These are phyloP conservation scores for Morpho helenor DNA, from an alignment of 2,888 invertebrate species.

Conservation along the genomic window DNA sequence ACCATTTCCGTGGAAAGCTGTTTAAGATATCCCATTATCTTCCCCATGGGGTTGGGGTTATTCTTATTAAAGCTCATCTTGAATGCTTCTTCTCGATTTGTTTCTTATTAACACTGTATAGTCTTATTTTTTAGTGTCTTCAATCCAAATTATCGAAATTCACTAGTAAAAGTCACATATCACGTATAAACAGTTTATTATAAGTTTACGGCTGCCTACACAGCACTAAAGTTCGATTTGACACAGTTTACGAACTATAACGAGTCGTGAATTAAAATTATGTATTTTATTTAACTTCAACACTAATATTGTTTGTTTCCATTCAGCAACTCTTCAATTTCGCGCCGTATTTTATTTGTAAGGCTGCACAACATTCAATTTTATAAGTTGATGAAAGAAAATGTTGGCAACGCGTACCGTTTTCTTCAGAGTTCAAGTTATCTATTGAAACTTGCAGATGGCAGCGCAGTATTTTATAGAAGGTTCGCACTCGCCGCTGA, in stretches of 20 bases:
- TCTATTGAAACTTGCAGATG: conserved; percentile 78
- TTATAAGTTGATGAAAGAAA: conserved; percentile 45
- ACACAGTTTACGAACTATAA: conserved; percentile 48
- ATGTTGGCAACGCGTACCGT: conserved; percentile 68
- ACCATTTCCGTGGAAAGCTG: conserved; percentile 76
- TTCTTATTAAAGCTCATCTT: conserved; percentile 78
- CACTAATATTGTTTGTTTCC: conserved; percentile 36
- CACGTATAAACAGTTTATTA: conserved; percentile 35
- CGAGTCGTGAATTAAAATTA: conserved; percentile 27
- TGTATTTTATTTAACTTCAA: conserved; percentile 21
- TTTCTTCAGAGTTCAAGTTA: conserved; percentile 71
- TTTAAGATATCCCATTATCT: conserved; percentile 72
- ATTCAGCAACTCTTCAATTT: conserved; percentile 48
- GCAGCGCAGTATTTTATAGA: conserved; percentile 75
- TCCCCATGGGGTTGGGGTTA: conserved; percentile 73
- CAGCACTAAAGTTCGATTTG: conserved; percentile 39
- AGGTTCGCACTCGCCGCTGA: conserved; percentile 49
- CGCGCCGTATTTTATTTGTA: conserved; percentile 50
- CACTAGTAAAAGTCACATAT: conserved; percentile 53
- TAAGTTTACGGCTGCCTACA: conserved; percentile 12
- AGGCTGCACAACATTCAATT: conserved; percentile 60
- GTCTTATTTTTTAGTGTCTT: conserved; percentile 47
- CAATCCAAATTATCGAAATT: conserved; percentile 63
- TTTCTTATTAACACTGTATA: conserved; percentile 53
- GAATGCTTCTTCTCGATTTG: conserved; percentile 53